phyloP scores from a whole-genome alignment of 2,113 vertebrate species.

The Microcebus ravelobensis region DNA sequence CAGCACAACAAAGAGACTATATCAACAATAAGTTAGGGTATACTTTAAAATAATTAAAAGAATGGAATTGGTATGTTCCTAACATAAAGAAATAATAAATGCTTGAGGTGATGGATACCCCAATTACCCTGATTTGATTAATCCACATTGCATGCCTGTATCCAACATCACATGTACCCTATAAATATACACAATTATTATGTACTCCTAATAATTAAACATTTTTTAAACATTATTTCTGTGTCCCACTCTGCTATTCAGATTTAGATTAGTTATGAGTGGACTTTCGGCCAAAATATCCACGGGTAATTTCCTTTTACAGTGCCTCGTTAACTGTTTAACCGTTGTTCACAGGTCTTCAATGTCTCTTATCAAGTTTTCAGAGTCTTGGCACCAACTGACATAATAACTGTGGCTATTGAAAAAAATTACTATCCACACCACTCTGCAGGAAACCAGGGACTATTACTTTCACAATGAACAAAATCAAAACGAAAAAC shows the following conservation, averaged over 20 bases:
- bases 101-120: too few species aligned
- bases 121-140: too few species aligned
- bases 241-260: neutral
- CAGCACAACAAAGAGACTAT: too few species aligned
- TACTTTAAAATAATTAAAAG: too few species aligned
- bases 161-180: too few species aligned
- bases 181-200: too few species aligned
- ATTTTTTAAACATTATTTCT: neutral
- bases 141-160: too few species aligned
- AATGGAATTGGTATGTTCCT: too few species aligned
- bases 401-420: neutral
- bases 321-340: neutral
- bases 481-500: neutral
- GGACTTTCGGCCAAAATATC: neutral
- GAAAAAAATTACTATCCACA: neutral
- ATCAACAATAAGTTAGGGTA: too few species aligned
- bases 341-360: neutral
- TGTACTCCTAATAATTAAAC: too few species aligned
- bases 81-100: too few species aligned
- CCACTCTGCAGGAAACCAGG: neutral
- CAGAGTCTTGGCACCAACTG: neutral
- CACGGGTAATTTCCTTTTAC: neutral
- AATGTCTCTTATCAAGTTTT: neutral
- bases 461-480: neutral
- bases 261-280: neutral